Percentiles rank a stretch among this genome's conserved stretches.
phyloP scores from a whole-genome alignment of 1,140 invertebrate species.

The Chelonus insularis region DNA sequence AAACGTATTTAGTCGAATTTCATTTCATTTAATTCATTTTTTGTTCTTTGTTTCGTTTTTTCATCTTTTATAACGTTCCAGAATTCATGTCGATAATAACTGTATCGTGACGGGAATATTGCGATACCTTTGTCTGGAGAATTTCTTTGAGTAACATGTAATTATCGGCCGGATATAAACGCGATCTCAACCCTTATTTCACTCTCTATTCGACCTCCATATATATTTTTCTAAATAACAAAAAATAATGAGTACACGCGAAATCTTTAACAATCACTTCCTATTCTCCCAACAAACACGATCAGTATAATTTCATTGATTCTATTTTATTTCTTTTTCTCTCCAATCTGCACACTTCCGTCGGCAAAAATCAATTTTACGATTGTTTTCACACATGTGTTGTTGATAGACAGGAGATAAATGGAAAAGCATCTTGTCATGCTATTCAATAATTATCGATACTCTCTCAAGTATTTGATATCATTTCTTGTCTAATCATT shows the following conservation, averaged over 20 bases:
- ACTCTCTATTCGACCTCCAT: not conserved
- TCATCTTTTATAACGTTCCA: slow-evolving; percentile 16
- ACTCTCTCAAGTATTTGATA: too few species aligned
- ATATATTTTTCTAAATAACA: not conserved
- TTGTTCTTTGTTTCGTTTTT: not conserved
- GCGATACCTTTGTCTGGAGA: slow-evolving; percentile 41
- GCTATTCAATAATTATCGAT: too few species aligned
- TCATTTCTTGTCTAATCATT: too few species aligned
- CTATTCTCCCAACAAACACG: not conserved
- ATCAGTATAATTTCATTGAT: not conserved
- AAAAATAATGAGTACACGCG: slow-evolving; percentile 4
- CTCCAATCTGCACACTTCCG: not conserved
- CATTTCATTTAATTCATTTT: too few species aligned
- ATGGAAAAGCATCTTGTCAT: too few species aligned
- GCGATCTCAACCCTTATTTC: slow-evolving; percentile 33
- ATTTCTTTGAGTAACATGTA: slow-evolving; percentile 44
- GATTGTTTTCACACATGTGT: too few species aligned
- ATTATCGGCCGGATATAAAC: slow-evolving; percentile 51
- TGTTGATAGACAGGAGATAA: too few species aligned
- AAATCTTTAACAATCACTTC: slow-evolving; percentile 4
- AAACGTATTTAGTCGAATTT: slow-evolving; percentile 15
- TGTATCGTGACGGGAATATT: slow-evolving; percentile 53
- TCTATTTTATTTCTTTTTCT: too few species aligned
- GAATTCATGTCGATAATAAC: slow-evolving; percentile 56
- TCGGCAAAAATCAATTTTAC: not conserved